phyloP scores from a whole-genome alignment of 2,113 vertebrate genomes.

The Petrocephalus microphthalmus region DNA sequence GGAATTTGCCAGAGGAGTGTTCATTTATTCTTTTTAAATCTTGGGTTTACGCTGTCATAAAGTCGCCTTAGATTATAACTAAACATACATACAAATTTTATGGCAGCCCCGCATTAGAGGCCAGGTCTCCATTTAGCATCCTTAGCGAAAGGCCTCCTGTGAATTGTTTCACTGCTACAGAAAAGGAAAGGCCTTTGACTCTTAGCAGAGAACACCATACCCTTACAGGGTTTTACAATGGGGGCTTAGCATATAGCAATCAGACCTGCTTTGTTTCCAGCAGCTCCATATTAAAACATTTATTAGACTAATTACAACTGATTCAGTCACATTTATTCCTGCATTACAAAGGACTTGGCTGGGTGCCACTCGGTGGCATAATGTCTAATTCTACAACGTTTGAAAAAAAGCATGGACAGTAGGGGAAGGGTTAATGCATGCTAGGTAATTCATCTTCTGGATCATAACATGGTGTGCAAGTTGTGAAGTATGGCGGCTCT shows the following conservation, averaged over 20 bases:
- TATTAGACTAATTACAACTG: constrained; percentile 66
- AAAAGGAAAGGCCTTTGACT: constrained; percentile 57
- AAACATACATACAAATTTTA: constrained; percentile 45
- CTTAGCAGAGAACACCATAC: constrained; percentile 50
- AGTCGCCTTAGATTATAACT: constrained; percentile 34
- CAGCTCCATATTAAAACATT: constrained; percentile 64
- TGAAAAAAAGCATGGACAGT: constrained; percentile 19
- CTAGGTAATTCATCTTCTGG: constrained; percentile 3
- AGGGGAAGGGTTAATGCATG: constrained; percentile 29
- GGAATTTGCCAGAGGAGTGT: constrained; percentile 16
- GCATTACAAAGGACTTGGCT: constrained; percentile 61
- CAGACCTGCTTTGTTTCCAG: constrained; percentile 62
- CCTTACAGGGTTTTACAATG: constrained; percentile 55
- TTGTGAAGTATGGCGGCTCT: not conserved
- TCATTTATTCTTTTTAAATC: constrained; percentile 38
- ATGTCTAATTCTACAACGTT: constrained; percentile 34
- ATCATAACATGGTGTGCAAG: not conserved
- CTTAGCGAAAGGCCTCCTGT: constrained; percentile 44
- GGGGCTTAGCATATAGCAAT: constrained; percentile 52
- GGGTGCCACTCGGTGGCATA: constrained; percentile 53
- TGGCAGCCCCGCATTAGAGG: constrained; percentile 44
- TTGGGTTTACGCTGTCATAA: constrained; percentile 29
- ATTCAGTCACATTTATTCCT: constrained; percentile 58
- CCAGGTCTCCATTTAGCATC: constrained; percentile 29
- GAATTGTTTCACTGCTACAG: constrained; percentile 56